Percentiles rank a stretch among this genome's conserved stretches.
Evolutionary conservation across 2,888 invertebrate species (phyloP).

Genomic region (Pherbina coryleti): DNA sequence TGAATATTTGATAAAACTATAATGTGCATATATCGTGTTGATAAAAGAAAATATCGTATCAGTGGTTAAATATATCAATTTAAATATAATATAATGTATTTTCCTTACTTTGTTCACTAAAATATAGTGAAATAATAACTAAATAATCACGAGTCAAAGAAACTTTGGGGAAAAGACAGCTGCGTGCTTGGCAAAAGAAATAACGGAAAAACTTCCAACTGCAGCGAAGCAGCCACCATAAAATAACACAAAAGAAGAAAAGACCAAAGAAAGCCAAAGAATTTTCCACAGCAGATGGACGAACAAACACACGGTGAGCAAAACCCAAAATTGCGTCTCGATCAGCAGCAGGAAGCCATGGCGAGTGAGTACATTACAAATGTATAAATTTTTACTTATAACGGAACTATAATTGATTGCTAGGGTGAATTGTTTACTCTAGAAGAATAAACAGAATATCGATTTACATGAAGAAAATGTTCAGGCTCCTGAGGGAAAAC

Average conservation of each 20-base stretch:
- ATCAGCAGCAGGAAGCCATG: slow-evolving; percentile 52
- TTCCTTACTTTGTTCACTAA: too few relatives aligned
- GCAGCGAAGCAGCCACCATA: slow-evolving; percentile 37
- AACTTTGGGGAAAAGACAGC: not conserved
- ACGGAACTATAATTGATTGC: slow-evolving; percentile 35
- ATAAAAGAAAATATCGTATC: too few relatives aligned
- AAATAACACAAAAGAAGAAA: slow-evolving; percentile 19
- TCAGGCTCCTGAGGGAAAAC: too few relatives aligned
- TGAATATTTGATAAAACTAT: not conserved
- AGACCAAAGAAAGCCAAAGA: slow-evolving; percentile 38
- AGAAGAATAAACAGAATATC: slow-evolving; percentile 39
- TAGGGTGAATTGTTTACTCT: slow-evolving; percentile 39
- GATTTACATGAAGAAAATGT: too few relatives aligned
- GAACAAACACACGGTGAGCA: slow-evolving; percentile 33
- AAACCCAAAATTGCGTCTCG: slow-evolving; percentile 18
- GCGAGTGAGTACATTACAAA: slow-evolving; percentile 59
- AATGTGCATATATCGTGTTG: too few relatives aligned
- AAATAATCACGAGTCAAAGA: too few relatives aligned
- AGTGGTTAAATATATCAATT: too few relatives aligned
- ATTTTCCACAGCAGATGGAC: slow-evolving; percentile 34
- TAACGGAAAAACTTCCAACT: slow-evolving; percentile 27
- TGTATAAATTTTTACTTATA: slow-evolving; percentile 25
- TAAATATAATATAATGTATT: too few relatives aligned
- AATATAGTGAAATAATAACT: too few relatives aligned
- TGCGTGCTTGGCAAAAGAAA: not conserved